Conservation (phyloP, 2,888 invertebrate genomes). For the Isotomurus palustris region DNA sequence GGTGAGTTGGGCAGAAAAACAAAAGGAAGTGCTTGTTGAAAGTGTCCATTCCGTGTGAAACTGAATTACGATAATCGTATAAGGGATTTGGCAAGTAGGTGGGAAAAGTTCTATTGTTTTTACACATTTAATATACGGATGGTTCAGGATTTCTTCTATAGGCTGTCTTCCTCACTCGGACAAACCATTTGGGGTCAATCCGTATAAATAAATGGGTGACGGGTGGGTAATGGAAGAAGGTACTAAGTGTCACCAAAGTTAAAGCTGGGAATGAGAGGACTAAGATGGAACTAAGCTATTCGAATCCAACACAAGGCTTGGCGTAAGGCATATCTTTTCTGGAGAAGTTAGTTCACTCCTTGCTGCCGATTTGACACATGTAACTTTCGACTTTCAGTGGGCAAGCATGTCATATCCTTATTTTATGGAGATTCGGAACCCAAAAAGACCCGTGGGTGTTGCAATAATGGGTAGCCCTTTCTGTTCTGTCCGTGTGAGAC, state of each 20-base stretch:
- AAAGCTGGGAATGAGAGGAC: conserved; percentile 31
- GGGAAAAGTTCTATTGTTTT: conserved; percentile 30
- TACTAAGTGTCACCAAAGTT: conserved; percentile 36
- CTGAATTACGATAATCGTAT: conserved; percentile 11
- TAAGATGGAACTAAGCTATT: conserved; percentile 13
- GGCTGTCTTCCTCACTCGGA: conserved; percentile 8
- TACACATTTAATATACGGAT: no score
- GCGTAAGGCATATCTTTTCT: neutral
- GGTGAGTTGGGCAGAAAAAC: neutral
- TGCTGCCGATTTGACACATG: neutral
- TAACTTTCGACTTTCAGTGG: no score
- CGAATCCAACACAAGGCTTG: neutral
- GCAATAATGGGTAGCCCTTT: neutral
- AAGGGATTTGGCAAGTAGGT: conserved; percentile 30
- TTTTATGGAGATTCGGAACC: neutral
- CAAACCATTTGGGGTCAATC: conserved; percentile 33
- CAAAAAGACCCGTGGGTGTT: neutral
- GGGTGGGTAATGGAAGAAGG: conserved; percentile 33
- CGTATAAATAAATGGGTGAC: conserved; percentile 39
- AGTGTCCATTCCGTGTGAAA: no score
- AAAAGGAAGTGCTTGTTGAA: neutral
- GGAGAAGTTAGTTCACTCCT: neutral
- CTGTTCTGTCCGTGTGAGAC: neutral
- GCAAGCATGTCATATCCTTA: no score
- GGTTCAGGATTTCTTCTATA: neutral